A percentile compares a stretch with the other conserved stretches of the same genome.
These are phyloP conservation scores for Reticulitermes lucifugus DNA, from an alignment of 2,888 invertebrate species.

Conservation along the genomic window DNA sequence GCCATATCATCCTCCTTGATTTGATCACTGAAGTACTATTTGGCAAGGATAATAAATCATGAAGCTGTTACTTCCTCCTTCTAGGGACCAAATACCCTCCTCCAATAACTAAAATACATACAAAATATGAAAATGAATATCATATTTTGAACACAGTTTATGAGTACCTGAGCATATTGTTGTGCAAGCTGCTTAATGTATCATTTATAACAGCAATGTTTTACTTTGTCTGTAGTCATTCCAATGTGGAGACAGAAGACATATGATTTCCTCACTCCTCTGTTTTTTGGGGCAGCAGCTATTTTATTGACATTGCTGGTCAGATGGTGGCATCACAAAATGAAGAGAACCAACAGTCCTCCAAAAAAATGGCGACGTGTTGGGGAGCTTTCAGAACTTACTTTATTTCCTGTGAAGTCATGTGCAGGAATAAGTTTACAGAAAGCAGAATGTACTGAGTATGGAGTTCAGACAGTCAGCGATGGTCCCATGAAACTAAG, in stretches of 20 bases:
- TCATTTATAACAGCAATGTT: too few relatives aligned
- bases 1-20: too few relatives aligned
- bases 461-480: background rate
- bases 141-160: too few relatives aligned
- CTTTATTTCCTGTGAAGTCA: background rate
- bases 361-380: background rate
- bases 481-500: background rate
- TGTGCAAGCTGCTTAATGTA: too few relatives aligned
- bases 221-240: too few relatives aligned
- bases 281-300: background rate
- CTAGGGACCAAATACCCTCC: too few relatives aligned
- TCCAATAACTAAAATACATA: too few relatives aligned
- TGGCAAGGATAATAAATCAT: too few relatives aligned
- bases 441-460: conserved; percentile 11
- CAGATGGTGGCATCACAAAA: background rate
- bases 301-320: background rate
- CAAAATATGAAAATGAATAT: too few relatives aligned
- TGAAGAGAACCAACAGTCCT: background rate
- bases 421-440: background rate
- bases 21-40: too few relatives aligned
- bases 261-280: background rate
- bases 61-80: too few relatives aligned
- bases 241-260: background rate
- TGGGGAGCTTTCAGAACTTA: background rate
- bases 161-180: too few relatives aligned